Evolutionary conservation across 2,113 vertebrate genomes (phyloP).

Genomic region (Hucho hucho): DNA sequence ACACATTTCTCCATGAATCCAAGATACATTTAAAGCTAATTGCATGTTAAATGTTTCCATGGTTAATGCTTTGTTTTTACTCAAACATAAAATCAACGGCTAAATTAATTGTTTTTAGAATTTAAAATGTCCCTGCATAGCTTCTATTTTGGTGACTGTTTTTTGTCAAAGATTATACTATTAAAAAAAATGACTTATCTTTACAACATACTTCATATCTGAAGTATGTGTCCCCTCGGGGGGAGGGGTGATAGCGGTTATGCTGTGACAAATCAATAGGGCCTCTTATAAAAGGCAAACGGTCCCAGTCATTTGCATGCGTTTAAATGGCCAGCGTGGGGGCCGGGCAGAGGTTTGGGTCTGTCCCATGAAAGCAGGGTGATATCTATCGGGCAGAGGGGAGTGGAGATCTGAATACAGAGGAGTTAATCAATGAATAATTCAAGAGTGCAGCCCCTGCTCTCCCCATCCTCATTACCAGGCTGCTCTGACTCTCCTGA

Average conservation of each 20-base stretch:
- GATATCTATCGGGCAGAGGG: background rate
- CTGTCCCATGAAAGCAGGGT: background rate
- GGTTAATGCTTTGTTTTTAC: too few relatives aligned
- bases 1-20: too few relatives aligned
- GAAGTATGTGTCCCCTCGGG: conserved; percentile 11
- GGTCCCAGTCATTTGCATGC: conserved; percentile 57
- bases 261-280: conserved; percentile 56
- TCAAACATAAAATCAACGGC: too few relatives aligned
- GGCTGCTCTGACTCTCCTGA: conserved; percentile 32
- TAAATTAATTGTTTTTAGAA: too few relatives aligned
- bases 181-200: too few relatives aligned
- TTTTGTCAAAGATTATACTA: too few relatives aligned
- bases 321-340: conserved; percentile 40
- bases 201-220: too few relatives aligned
- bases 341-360: background rate
- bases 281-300: conserved; percentile 50
- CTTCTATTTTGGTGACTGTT: too few relatives aligned
- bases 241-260: conserved; percentile 38
- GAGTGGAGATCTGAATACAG: conserved; percentile 35
- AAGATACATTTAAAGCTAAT: too few relatives aligned
- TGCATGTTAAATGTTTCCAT: too few relatives aligned
- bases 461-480: conserved; percentile 33
- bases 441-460: conserved; percentile 40
- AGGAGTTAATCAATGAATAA: conserved; percentile 51
- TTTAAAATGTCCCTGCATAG: too few relatives aligned